Conservation (phyloP, 2,888 invertebrate genomes). For the Trachelus tabidus region DNA sequence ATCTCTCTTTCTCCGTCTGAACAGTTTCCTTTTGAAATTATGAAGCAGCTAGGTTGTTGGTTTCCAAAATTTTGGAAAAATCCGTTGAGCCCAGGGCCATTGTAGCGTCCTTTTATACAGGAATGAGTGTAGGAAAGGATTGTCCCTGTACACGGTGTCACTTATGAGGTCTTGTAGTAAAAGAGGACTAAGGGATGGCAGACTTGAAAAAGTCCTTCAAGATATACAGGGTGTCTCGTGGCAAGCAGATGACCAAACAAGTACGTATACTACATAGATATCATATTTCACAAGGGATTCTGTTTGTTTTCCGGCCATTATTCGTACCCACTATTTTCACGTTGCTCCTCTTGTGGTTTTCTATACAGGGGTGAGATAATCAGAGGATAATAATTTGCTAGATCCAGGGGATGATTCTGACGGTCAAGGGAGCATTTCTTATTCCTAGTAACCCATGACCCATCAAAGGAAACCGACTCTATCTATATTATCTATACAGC, state of each 20-base stretch:
- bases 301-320: conserved; percentile 35
- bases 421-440: neutral
- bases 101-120: neutral
- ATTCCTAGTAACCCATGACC: neutral
- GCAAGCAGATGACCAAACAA: conserved; percentile 34
- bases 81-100: neutral
- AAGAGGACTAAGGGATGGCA: neutral
- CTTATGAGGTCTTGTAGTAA: neutral
- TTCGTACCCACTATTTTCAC: neutral
- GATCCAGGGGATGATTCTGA: neutral
- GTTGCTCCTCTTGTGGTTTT: neutral
- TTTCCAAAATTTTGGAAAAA: neutral
- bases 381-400: neutral
- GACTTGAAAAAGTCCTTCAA: neutral
- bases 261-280: conserved; percentile 17
- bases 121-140: neutral
- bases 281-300: conserved; percentile 37
- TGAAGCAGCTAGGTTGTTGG: neutral
- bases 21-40: neutral
- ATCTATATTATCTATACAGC: neutral
- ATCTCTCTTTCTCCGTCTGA: neutral
- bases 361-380: neutral
- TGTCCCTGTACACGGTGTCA: neutral
- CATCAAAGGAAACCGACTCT: conserved; percentile 1
- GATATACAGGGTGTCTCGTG: conserved; percentile 8